These are phyloP conservation scores for Megastigmus dorsalis DNA, from an alignment of 2,888 invertebrate species.

Conservation along the genomic window DNA sequence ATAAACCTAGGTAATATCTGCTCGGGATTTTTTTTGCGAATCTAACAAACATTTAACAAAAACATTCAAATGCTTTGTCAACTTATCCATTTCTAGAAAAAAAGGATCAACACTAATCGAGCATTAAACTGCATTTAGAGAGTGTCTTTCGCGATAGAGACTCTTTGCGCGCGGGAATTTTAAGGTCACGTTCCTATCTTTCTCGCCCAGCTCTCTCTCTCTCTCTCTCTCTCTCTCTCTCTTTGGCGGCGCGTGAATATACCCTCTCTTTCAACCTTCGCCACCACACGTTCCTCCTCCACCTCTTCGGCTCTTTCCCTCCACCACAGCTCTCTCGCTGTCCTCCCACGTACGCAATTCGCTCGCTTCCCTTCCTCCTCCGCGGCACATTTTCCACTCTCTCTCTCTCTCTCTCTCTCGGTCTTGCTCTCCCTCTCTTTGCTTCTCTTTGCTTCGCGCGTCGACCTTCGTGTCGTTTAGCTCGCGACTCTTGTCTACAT, in stretches of 20 bases:
- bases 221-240: not conserved
- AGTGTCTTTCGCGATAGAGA: no score
- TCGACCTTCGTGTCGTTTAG: no score
- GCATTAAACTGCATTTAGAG: no score
- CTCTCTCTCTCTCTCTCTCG: constrained; percentile 29
- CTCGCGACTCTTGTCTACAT: not conserved
- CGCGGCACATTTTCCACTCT: constrained; percentile 16
- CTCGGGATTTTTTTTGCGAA: no score
- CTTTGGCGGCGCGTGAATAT: not conserved
- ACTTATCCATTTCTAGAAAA: no score
- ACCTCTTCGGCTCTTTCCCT: not conserved
- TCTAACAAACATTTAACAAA: no score
- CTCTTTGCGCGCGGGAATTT: no score
- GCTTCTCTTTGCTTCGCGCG: constrained; percentile 1
- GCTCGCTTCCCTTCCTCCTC: not conserved
- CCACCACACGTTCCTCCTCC: not conserved
- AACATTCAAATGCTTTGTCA: no score
- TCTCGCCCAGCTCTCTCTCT: no score
- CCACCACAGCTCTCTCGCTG: not conserved
- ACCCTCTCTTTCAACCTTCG: not conserved
- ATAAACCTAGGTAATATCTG: no score
- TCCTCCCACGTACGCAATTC: constrained; percentile 13
- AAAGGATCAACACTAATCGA: no score
- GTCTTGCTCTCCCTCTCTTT: constrained; percentile 1
- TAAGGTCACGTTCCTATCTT: no score